Evolutionary conservation across 2,888 invertebrate species (phyloP), one percentile per base, ranked within the genome.

Genomic region (Synanthedon myopaeformis): DNA sequence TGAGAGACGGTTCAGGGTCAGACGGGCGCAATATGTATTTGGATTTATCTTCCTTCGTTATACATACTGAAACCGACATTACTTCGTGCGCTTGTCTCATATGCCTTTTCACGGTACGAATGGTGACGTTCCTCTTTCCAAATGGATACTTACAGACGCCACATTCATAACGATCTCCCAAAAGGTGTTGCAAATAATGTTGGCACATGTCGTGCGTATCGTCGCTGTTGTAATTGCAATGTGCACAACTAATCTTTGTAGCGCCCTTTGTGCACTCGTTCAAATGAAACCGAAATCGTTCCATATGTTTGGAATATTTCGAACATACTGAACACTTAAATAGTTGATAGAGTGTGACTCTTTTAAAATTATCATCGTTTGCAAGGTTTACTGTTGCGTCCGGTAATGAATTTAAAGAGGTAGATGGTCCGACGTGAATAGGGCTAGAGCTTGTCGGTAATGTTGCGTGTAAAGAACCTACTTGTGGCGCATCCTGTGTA

Each of bases 281-380:
- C 0, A 71, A 41, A 59, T 85, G 84, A 35, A 2, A 2, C 8
- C 35, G 8, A 35, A 35, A 35, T 10, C 35, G 35, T 35, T 35
- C 35, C 35, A 56, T 56, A 6, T 53, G 59, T 54, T 66, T 76
- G 11, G 56, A 61, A 2, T 60, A 2, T 1, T 42, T 19, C 0
- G 10, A 42, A 56, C 86, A 87, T 12, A 63, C 63, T 0, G 72
- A 68, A 51, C 86, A 87, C 51, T 64, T 72, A 52, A 61, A 70
- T 17, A 45, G 45, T 45, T 45, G 13, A 11, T 45, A 8, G 4
- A 45, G 5, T 14, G 45, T 14, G n/a, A 45, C 45, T 45, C 4
- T 45, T 45, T 13, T 45, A n/a, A 8, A n/a, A 45, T 45, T 45
- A 2, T 45, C 13, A 35, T 45, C n/a, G 14, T 45, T 45, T 45